Evolutionary conservation across 2,888 invertebrate genomes (phyloP), one percentile per base, ranked within the genome.

Genomic region (Oligia strigilis): DNA sequence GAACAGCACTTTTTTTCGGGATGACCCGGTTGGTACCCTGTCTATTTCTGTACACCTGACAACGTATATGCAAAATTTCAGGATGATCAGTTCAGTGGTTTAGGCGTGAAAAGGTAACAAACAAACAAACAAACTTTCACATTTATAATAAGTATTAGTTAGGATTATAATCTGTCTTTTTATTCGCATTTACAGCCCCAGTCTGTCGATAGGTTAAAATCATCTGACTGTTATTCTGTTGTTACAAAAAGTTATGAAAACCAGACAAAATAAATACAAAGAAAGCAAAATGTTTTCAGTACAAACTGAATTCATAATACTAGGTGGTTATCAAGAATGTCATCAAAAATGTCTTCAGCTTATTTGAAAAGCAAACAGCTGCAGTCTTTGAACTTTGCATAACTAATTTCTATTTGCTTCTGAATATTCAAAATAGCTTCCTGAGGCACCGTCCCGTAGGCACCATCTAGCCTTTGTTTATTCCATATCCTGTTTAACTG

Each of bases 401-500:
- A 58, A 40, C 29, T 66, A 62, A 73, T 66, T 84, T 73, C 14
- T 72, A 62, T 73, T 74, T 46, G 82, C 60, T 72, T 70, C 69
- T 74, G n/a, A 84, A 84, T 84, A 84, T 78, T 75, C 60, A 67
- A 75, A 78, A 19, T 58, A 74, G 73, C 78, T 83, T 71, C 78
- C 49, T 73, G 19, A 29, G 62, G 49, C 43, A 64, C 58, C 58
- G 73, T 69, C 79, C 43, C 52, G 52, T 29, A 40, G 82, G 77
- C 55, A 46, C 65, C 74, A 52, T 79, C 72, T 86, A 78, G 70
- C 77, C 52, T 75, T 85, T 87, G 76, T 79, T 79, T 86, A 70
- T 80, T 65, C 58, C 69, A 77, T 69, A 77, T 77, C 80, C 82
- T 80, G 77, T 77, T n/a, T 70, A 86, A 73, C 66, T 77, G 86